A percentile compares a stretch with the other conserved stretches of the same genome.
Conservation (phyloP, 1,140 invertebrate species). For the Aphelenchoides besseyi region DNA sequence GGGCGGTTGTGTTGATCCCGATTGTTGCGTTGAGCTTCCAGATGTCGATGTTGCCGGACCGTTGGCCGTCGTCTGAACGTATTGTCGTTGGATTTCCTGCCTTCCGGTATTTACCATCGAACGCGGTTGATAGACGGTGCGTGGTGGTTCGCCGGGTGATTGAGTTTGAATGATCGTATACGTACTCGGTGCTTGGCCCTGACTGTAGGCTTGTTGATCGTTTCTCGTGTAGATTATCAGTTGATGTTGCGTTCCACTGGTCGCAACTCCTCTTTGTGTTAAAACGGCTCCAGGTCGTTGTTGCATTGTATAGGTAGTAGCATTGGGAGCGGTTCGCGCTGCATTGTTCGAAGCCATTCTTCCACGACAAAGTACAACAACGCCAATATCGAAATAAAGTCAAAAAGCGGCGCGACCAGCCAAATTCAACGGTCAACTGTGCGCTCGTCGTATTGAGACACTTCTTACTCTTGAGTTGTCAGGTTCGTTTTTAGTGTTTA, state of each 20-base stretch:
- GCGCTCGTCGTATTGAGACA: no score
- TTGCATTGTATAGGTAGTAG: neutral
- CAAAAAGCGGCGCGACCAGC: neutral
- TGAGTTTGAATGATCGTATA: conserved; percentile 1
- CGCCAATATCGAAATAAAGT: neutral
- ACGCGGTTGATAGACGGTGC: neutral
- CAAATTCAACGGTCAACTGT: neutral
- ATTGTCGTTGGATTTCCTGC: conserved; percentile 7
- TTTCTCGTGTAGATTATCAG: neutral
- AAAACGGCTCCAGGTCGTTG: neutral
- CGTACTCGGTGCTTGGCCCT: neutral
- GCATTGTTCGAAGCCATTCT: no score
- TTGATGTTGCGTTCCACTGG: neutral
- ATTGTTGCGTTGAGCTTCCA: neutral
- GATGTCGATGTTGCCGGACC: neutral
- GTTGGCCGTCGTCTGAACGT: neutral
- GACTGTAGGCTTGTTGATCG: conserved; percentile 3
- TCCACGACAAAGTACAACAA: neutral
- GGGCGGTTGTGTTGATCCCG: neutral
- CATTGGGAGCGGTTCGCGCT: neutral
- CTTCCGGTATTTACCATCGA: neutral
- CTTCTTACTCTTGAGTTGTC: no score
- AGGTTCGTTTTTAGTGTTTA: neutral
- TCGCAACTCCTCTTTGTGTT: neutral
- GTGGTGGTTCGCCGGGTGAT: neutral